phyloP scores from a whole-genome alignment of 92 coral and sea anemone species.

The Epizoanthus stellaris region DNA sequence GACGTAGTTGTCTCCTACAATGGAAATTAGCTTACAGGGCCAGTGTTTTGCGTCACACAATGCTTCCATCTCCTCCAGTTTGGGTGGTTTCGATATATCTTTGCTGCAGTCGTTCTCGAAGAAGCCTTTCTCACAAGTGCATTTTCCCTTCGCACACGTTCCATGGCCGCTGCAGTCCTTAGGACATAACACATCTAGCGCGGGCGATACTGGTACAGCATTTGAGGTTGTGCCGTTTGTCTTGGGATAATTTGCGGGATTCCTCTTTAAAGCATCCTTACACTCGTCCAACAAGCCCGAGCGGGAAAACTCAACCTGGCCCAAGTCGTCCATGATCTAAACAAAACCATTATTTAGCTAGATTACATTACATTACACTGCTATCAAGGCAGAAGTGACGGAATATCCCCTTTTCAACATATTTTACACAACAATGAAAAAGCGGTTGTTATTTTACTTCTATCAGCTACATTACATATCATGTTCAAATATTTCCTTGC shows the following conservation, averaged over 20 bases:
- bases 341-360: background rate
- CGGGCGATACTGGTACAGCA: conserved; percentile 2
- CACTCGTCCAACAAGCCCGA: background rate
- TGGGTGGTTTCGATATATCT: conserved; percentile 26
- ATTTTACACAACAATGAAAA: no score
- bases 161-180: conserved; percentile 38
- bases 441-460: no score
- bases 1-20: conserved; percentile 14
- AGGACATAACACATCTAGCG: conserved; percentile 17
- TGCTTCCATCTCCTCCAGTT: conserved; percentile 5
- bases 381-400: no score
- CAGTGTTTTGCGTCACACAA: conserved; percentile 27
- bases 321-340: conserved; percentile 24
- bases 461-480: no score
- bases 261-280: conserved; percentile 26
- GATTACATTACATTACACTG: no score
- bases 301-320: background rate
- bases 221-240: conserved; percentile 5
- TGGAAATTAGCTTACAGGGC: conserved; percentile 21
- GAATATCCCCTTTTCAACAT: no score
- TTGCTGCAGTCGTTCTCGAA: conserved; percentile 24
- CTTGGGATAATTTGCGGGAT: conserved; percentile 33
- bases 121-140: conserved; percentile 12
- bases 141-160: conserved; percentile 21
- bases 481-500: no score